These are phyloP conservation scores for Epinephelus lanceolatus DNA, from an alignment of 2,113 vertebrate species.

Conservation along the genomic window DNA sequence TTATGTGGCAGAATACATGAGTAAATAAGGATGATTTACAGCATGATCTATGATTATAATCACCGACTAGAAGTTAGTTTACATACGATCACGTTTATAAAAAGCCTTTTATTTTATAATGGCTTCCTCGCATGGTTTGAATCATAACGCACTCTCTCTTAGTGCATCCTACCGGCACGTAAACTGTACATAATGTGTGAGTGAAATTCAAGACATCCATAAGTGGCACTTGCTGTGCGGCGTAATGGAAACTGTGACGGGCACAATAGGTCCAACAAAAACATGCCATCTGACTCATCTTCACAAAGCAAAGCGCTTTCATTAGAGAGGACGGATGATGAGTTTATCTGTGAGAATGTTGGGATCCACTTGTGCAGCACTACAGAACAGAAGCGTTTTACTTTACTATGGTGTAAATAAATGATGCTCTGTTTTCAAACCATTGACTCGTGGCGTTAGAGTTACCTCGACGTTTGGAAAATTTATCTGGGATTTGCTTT, in stretches of 20 bases:
- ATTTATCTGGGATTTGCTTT: not conserved
- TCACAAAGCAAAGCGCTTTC: slow-evolving; percentile 17
- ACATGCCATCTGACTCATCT: slow-evolving; percentile 55
- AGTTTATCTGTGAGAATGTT: slow-evolving; percentile 6
- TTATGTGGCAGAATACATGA: not conserved
- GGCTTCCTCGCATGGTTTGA: not conserved
- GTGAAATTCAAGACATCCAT: slow-evolving; percentile 15
- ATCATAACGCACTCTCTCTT: not conserved
- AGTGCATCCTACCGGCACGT: slow-evolving; percentile 1
- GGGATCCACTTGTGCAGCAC: not conserved
- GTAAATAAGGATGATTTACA: not conserved
- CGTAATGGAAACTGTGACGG: slow-evolving; percentile 60
- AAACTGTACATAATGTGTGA: slow-evolving; percentile 16
- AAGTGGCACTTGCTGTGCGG: slow-evolving; percentile 27
- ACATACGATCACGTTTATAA: not conserved
- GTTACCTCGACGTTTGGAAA: not conserved
- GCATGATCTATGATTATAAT: not conserved
- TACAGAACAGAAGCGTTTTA: slow-evolving; percentile 4
- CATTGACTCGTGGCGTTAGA: not conserved
- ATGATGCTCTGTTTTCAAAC: not conserved
- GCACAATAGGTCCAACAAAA: slow-evolving; percentile 46
- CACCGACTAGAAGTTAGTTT: not conserved
- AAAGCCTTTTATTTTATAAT: not conserved
- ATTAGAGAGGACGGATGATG: slow-evolving; percentile 32
- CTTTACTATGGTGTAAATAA: not conserved